phyloP scores from a whole-genome alignment of 2,113 vertebrate genomes.

The Petrocephalus microphthalmus region DNA sequence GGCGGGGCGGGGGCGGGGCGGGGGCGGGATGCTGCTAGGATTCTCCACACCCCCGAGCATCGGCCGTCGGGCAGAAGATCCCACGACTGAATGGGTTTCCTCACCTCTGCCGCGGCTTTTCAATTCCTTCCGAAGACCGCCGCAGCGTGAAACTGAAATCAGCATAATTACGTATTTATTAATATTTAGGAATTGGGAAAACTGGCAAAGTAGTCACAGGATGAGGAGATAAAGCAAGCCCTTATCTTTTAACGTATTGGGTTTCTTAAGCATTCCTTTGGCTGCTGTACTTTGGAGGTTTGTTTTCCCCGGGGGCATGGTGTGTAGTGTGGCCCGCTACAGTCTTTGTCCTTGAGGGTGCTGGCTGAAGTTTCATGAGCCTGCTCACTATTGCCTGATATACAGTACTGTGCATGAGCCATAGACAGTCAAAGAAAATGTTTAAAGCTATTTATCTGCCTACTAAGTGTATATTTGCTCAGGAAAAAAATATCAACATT shows the following conservation, averaged over 20 bases:
- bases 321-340: neutral
- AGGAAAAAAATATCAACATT: neutral
- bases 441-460: neutral
- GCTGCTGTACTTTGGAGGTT: neutral
- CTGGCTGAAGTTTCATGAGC: neutral
- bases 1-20: constrained; percentile 33
- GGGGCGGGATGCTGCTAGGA: constrained; percentile 28
- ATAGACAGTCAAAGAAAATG: neutral
- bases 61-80: constrained; percentile 3
- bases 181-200: neutral
- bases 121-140: too few species aligned
- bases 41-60: constrained; percentile 12
- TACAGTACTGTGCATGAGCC: neutral
- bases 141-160: neutral
- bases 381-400: neutral
- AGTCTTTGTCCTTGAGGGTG: neutral
- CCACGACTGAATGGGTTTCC: neutral
- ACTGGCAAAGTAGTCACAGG: neutral
- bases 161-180: neutral
- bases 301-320: neutral
- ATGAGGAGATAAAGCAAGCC: neutral
- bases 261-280: neutral
- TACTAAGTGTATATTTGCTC: neutral
- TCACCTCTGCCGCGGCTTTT: neutral
- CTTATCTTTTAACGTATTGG: neutral